phyloP scores from a whole-genome alignment of 1,140 invertebrate genomes.

The Cyclargus thomasi region DNA sequence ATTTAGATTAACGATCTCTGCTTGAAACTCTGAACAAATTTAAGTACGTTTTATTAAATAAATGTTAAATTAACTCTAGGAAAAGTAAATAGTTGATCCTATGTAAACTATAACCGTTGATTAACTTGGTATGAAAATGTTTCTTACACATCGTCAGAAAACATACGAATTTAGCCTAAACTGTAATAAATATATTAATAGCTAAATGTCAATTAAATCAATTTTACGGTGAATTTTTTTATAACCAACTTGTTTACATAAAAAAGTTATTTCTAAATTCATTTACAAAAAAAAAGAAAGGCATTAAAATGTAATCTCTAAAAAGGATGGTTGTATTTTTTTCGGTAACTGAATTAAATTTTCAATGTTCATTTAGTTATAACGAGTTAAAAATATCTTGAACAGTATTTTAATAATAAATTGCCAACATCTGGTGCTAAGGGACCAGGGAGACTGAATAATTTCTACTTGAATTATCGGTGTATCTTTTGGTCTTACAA shows the following conservation, averaged over 20 bases:
- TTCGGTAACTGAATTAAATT: background rate
- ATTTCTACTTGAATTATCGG: background rate
- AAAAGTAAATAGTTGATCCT: background rate
- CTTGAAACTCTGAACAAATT: background rate
- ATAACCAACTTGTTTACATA: background rate
- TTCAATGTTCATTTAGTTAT: background rate
- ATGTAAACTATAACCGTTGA: background rate
- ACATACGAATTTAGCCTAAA: background rate
- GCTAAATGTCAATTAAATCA: no score
- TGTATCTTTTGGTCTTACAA: background rate
- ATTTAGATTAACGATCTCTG: background rate
- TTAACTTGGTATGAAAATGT: background rate
- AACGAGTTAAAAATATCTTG: background rate
- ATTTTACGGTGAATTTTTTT: no score
- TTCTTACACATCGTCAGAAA: background rate
- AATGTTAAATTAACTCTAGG: background rate
- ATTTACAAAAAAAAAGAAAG: background rate
- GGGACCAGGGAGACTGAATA: background rate
- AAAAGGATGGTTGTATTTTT: background rate
- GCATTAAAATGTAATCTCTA: background rate
- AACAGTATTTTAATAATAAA: background rate
- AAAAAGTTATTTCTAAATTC: background rate
- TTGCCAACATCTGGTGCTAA: background rate
- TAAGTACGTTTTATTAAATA: background rate
- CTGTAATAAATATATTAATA: no score